Conservation (phyloP, 2,797 vertebrate genomes). For the Premnoplex brunnescens region DNA sequence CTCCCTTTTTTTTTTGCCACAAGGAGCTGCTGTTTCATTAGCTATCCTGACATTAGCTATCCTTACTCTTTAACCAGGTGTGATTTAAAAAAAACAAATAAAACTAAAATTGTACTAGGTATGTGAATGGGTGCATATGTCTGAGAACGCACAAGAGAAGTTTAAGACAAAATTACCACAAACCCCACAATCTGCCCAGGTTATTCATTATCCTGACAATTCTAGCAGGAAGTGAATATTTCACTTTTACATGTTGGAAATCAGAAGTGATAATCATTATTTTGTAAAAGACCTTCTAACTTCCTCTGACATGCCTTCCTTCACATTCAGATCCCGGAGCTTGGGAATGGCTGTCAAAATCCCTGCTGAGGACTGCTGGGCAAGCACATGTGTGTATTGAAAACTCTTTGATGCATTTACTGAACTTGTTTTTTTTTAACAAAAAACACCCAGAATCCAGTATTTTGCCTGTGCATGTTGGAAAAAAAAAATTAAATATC, state of each 20-base stretch:
- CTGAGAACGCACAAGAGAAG: background rate
- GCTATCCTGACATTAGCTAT: background rate
- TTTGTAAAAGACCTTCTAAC: background rate
- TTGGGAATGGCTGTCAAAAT: background rate
- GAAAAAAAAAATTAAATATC: no score
- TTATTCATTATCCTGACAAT: background rate
- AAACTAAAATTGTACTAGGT: background rate
- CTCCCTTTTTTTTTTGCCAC: background rate
- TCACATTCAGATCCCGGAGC: background rate
- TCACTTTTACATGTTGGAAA: background rate
- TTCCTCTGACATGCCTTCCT: background rate
- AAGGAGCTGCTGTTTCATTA: background rate
- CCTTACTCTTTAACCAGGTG: background rate
- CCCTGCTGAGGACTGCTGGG: background rate
- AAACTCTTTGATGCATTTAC: background rate
- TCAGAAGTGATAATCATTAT: background rate
- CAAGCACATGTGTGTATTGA: rapidly evolving
- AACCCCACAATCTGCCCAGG: background rate
- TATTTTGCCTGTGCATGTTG: background rate
- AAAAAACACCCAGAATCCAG: rapidly evolving
- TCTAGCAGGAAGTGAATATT: background rate
- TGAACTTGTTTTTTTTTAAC: background rate
- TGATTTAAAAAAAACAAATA: background rate
- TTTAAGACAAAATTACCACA: background rate
- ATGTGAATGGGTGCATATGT: background rate